Evolutionary conservation across 2,888 invertebrate species (phyloP), one percentile per base, ranked within the genome.

Genomic region (Portevinia maculata): DNA sequence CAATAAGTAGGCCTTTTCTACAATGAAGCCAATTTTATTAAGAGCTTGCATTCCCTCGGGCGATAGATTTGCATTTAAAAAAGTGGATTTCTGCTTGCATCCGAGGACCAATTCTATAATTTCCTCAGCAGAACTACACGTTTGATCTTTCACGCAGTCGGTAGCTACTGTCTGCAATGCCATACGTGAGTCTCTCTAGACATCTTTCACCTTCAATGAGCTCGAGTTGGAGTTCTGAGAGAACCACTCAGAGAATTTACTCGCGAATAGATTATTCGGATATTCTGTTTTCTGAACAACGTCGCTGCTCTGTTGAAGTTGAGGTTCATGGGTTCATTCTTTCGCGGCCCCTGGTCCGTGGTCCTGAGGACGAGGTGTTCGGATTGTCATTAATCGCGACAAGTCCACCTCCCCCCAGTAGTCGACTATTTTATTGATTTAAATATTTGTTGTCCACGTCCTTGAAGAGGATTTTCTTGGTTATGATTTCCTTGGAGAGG

Each of bases 51-150:
- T 90, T 3, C 94, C 94, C 11, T 92, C 92, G 65, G 89, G 88
- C 0, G 91, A 88, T 28, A 93, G 86, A 88, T 94, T 94, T 0
- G 94, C 93, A 89, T 93, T 93, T 85, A 94, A 94, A 85, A 88
- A 91, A 46, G 93, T 89, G 85, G 92, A 91, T 46, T 91, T 89
- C 1, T 86, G 71, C 78, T 91, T 91, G 0, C 91, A 88, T 39
- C 86, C 86, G n/a, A 87, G 85, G 2, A 93, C 86, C 1, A 88
- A 85, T 34, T 89, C 84, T 0, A 91, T 88, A 9, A 92, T 89
- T 0, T 86, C 79, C 4, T 50, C 65, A 0, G 87, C 87, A 8
- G 86, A 79, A 0, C 37, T 15, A 46, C 86, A 87, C 2, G 86
- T 65, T 24, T 87, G 28, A n/a, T 88, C 87, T 11, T 86, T 86